Evolutionary conservation across 2,797 vertebrate genomes (phyloP), one percentile per base, ranked within the genome.

Genomic region (Coreius guichenoti): DNA sequence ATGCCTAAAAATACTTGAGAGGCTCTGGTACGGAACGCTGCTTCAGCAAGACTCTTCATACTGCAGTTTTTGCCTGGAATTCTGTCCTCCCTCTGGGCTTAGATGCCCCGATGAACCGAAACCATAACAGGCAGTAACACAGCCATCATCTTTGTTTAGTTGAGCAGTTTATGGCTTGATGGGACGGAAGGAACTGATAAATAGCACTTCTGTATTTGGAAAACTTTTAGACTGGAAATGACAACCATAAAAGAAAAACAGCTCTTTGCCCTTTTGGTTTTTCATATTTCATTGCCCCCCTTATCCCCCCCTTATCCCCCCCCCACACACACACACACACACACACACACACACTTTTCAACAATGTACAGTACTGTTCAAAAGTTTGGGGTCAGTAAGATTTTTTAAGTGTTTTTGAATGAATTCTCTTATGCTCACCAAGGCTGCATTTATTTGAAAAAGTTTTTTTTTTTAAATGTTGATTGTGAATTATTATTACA

Each of bases 1-100:
- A 9, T 82, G 87, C 78, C 87, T 87, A 86, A 88, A 87, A 82
- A 90, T 82, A 86, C 72, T 86, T 29, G 3, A 68, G 81, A 12
- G 70, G 9, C 58, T 82, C 54, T 80, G 47, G 83, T 72, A 51
- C 5, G 21, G 58, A 85, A 80, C 31, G 61, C 49, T 80, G 81
- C 67, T 84, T 73, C 79, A 82, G 84, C 81, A 81, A 81, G 56
- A 51, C 21, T 29, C 36, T 72, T 85, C 83, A 54, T 70, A 75
- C 43, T 63, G 26, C 67, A 45, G 58, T 80, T 80, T 80, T 45
- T 76, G 61, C 43, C 78, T 84, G 81, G 82, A 86, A 78, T 82
- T 83, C 78, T 79, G 49, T 83, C 70, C 70, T 84, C 84, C 80
- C 83, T 65, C 47, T 26, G 36, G 81, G 81, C 77, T 74, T 54